A percentile compares a stretch with the other conserved stretches of the same genome.
phyloP scores from a whole-genome alignment of 2,888 invertebrate genomes.

The Cryptocephalus moraei region DNA sequence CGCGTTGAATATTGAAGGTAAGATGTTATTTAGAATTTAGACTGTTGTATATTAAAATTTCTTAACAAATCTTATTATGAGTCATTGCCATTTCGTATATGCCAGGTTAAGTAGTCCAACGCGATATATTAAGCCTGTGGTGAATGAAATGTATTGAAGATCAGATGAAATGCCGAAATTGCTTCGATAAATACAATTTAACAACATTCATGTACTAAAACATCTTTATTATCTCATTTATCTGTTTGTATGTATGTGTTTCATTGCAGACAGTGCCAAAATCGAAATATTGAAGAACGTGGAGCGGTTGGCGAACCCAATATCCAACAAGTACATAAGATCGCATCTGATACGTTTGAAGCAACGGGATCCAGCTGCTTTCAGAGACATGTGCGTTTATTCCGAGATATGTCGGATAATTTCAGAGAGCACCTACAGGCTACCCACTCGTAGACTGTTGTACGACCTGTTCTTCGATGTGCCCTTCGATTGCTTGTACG shows the following conservation, averaged over 20 bases:
- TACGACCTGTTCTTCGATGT: slow-evolving; percentile 90
- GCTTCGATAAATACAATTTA: no score
- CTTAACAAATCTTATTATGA: no score
- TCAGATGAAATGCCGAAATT: slow-evolving; percentile 4
- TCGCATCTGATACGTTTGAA: slow-evolving; percentile 68
- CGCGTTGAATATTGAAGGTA: slow-evolving; percentile 1
- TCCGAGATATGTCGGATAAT: slow-evolving; percentile 75
- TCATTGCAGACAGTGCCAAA: slow-evolving; percentile 19
- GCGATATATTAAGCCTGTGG: no score
- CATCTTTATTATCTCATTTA: background rate
- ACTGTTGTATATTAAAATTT: no score
- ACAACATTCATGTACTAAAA: no score
- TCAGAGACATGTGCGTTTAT: slow-evolving; percentile 83
- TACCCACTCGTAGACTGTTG: slow-evolving; percentile 75
- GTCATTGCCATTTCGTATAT: no score
- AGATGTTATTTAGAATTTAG: slow-evolving; percentile 5
- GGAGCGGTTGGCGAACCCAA: slow-evolving; percentile 67
- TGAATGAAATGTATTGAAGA: slow-evolving; percentile 9
- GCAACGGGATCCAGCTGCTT: slow-evolving; percentile 60
- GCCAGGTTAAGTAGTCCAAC: no score
- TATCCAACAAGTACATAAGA: slow-evolving; percentile 70
- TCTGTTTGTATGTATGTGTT: slow-evolving; percentile 12
- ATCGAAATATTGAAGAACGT: slow-evolving; percentile 59
- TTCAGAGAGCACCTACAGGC: slow-evolving; percentile 68
- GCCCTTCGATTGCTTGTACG: slow-evolving; percentile 54